These are phyloP conservation scores for Epinephelus cyanopodus DNA, from an alignment of 2,113 vertebrate species.

Conservation along the genomic window DNA sequence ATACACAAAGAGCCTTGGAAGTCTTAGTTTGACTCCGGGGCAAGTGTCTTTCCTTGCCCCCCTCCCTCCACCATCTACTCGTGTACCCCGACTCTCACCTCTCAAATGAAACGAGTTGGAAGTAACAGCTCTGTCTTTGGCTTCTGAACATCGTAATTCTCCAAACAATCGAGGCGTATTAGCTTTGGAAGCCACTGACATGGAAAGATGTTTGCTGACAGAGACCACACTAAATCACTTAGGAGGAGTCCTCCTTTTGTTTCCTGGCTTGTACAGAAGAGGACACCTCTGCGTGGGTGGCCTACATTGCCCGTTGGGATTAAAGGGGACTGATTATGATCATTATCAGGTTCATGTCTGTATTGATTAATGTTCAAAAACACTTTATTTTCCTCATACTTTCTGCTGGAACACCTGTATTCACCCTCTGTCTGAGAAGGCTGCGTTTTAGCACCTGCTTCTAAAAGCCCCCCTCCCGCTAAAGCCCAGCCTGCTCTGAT, in stretches of 20 bases:
- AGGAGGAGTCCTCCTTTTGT: constrained; percentile 60
- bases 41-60: constrained; percentile 41
- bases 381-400: no score
- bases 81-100: constrained; percentile 41
- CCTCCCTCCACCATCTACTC: constrained; percentile 2
- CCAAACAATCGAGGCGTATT: constrained; percentile 78
- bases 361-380: no score
- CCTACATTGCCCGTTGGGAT: constrained; percentile 41
- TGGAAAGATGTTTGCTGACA: constrained; percentile 84
- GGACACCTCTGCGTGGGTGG: constrained; percentile 63
- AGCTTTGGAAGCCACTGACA: constrained; percentile 82
- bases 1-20: constrained; percentile 62
- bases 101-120: constrained; percentile 78
- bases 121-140: constrained; percentile 81
- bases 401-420: no score
- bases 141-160: constrained; percentile 77
- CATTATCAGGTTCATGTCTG: no score
- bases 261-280: constrained; percentile 23
- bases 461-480: no score
- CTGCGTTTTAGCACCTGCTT: no score
- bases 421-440: no score
- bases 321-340: no score
- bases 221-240: constrained; percentile 79
- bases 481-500: no score
- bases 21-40: constrained; percentile 73